Evolutionary conservation across 2,113 vertebrate species (phyloP).

Genomic region (Micronycteris hirsuta): DNA sequence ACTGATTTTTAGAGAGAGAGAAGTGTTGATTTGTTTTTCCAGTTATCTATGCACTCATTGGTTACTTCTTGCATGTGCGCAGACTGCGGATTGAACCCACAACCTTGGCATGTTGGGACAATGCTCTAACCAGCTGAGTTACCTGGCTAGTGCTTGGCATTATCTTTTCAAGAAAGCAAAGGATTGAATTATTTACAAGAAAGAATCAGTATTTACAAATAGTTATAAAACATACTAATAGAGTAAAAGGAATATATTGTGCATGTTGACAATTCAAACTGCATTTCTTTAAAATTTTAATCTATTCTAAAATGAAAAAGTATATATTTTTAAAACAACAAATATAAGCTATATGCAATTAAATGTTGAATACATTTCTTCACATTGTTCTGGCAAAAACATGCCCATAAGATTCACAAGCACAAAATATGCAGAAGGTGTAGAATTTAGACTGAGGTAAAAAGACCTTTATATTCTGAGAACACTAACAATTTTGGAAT

Average conservation of each 20-base stretch:
- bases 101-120: no score
- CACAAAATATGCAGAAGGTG: neutral
- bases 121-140: no score
- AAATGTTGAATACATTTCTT: neutral
- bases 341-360: slow-evolving; percentile 8
- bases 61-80: no score
- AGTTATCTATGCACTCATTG: no score
- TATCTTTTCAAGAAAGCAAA: slow-evolving; percentile 60
- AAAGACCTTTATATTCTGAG: neutral
- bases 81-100: no score
- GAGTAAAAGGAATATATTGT: slow-evolving; percentile 41
- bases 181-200: slow-evolving; percentile 45
- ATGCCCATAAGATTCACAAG: slow-evolving; percentile 14
- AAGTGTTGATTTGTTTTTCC: no score
- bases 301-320: slow-evolving; percentile 35
- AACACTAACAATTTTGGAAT: neutral
- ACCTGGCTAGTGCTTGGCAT: neutral
- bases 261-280: slow-evolving; percentile 50
- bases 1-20: no score
- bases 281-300: slow-evolving; percentile 53
- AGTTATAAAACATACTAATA: slow-evolving; percentile 31
- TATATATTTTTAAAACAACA: slow-evolving; percentile 4
- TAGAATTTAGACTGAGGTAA: neutral
- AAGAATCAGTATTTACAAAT: neutral
- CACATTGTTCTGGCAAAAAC: neutral